Conservation (phyloP, 1,140 invertebrate species). For the Contarinia nasturtii region DNA sequence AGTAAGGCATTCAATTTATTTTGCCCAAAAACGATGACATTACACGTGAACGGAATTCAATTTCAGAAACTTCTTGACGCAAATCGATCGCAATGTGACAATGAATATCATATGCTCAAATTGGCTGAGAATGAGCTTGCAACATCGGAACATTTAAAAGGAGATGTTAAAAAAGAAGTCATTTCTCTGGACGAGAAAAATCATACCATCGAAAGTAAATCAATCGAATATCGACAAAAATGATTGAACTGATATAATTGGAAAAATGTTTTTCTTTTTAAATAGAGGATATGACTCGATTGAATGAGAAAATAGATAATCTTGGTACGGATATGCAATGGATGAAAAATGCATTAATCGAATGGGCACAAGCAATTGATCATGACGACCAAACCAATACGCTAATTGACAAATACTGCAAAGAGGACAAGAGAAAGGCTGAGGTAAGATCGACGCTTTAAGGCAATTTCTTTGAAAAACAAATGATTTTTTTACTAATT, state of each 20-base stretch:
- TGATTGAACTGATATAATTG: conserved; percentile 1
- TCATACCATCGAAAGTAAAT: conserved; percentile 5
- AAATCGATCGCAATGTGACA: conserved; percentile 30
- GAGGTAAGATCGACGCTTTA: conserved; percentile 5
- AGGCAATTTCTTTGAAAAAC: neutral
- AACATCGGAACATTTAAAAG: conserved; percentile 25
- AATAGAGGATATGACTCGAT: conserved; percentile 12
- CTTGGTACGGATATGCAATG: conserved; percentile 30
- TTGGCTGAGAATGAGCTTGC: conserved; percentile 24
- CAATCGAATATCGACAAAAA: neutral
- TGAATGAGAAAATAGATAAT: conserved; percentile 28
- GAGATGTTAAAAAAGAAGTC: conserved; percentile 20
- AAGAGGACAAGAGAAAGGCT: conserved; percentile 34
- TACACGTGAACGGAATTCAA: too few relatives aligned
- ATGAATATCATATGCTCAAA: conserved; percentile 31
- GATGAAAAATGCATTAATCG: conserved; percentile 31
- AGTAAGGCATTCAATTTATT: conserved; percentile 12
- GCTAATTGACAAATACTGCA: conserved; percentile 33
- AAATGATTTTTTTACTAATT: too few relatives aligned
- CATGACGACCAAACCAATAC: conserved; percentile 33
- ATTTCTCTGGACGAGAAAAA: conserved; percentile 18
- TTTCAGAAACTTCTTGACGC: conserved; percentile 28
- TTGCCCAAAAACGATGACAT: too few relatives aligned
- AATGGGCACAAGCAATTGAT: conserved; percentile 35
- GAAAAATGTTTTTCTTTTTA: too few relatives aligned